These are phyloP conservation scores for Allygus modestus DNA, from an alignment of 2,888 invertebrate genomes.

Conservation along the genomic window DNA sequence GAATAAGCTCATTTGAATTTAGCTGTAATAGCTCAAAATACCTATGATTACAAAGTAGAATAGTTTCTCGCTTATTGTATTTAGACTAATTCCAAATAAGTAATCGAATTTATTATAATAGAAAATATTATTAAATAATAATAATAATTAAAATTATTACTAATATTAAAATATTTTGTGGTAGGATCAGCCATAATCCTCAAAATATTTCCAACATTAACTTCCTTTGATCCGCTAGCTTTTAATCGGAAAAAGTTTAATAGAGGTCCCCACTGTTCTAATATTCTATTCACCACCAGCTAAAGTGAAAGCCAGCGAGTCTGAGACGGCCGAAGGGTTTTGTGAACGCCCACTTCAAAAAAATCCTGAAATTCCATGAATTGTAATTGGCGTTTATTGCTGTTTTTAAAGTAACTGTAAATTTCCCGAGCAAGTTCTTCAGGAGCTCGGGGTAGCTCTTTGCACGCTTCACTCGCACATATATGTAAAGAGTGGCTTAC, in stretches of 20 bases:
- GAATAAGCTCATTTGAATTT: too few species aligned
- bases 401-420: conserved; percentile 69
- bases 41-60: too few species aligned
- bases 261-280: conserved; percentile 42
- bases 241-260: not conserved
- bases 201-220: not conserved
- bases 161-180: too few species aligned
- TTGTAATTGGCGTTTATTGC: conserved; percentile 66
- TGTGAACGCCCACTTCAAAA: conserved; percentile 67
- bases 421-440: conserved; percentile 71
- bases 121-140: too few species aligned
- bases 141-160: too few species aligned
- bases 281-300: conserved; percentile 45
- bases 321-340: conserved; percentile 70
- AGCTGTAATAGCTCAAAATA: too few species aligned
- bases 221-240: not conserved
- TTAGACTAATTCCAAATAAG: too few species aligned
- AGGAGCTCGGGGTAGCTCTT: conserved; percentile 70
- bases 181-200: not conserved
- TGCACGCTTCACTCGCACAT: conserved; percentile 71
- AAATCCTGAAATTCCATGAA: conserved; percentile 69
- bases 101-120: too few species aligned
- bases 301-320: conserved; percentile 69
- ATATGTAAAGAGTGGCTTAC: conserved; percentile 72
- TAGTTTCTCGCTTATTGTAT: too few species aligned